Evolutionary conservation across 2,888 invertebrate genomes (phyloP), one percentile per base, ranked within the genome.

Genomic region (Conchocele bisecta): DNA sequence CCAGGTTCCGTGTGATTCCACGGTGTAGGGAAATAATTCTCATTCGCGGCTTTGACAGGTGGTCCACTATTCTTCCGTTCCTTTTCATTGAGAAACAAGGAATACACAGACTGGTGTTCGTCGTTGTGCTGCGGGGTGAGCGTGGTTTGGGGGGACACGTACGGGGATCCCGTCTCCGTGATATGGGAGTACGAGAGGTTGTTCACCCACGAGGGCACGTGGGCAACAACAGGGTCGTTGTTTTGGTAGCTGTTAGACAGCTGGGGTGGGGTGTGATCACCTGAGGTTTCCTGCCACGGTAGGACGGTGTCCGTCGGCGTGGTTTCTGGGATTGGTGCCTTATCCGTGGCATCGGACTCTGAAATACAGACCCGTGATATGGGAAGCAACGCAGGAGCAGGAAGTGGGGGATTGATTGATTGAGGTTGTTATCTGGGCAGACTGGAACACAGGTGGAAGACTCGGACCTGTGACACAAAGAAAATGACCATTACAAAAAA

Each of bases 131-230:
- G 63, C 4, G 84, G 75, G 20, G 82, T 82, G 26, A 86, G 61
- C 1, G 86, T 86, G 39, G 82, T 79, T 53, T 86, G 81, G 7
- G 87, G 87, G 0, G 86, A 86, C 11, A 84, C 80, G 60, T 85
- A 86, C 0, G 88, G 88, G 2, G 88, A 88, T 7, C 85, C 86
- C 6, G 85, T 78, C 53, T 86, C 87, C 24, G 83, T 84, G 22
- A 87, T 74, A 60, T 86, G 86, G 85, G 97, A 92, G 90, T 98
- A 98, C 88, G 98, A 97, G 90, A 97, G 96, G 91, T 97, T 98
- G 35, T 96, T 96, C 46, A 97, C 97, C 98, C 98, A 98, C 15
- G 97, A 95, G 13, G 98, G 98, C 89, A 97, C 97, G 91, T 98
- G 97, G 44, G 95, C 95, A 51, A 86, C 79, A 11, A 84, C 74